These are phyloP conservation scores for Antheraea mylitta DNA, from an alignment of 1,140 invertebrate species.

Conservation along the genomic window DNA sequence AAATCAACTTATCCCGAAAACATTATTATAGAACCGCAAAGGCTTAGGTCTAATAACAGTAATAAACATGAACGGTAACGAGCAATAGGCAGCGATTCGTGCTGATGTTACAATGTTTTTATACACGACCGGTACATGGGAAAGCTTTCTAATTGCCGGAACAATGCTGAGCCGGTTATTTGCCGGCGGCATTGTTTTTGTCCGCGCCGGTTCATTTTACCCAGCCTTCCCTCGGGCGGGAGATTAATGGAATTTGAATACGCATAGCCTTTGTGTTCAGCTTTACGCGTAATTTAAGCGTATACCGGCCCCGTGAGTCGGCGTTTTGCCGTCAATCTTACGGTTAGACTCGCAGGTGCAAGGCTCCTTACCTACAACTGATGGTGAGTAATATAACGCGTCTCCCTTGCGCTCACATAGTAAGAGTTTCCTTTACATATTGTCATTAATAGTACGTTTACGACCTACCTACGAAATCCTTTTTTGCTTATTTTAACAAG, in stretches of 20 bases:
- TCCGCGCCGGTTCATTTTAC: slow-evolving; percentile 75
- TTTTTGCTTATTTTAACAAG: neutral
- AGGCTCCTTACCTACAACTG: slow-evolving; percentile 46
- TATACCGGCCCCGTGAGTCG: slow-evolving; percentile 67
- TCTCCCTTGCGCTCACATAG: slow-evolving; percentile 29
- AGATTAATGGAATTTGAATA: slow-evolving; percentile 79
- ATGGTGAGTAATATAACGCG: slow-evolving; percentile 51
- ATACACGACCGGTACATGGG: slow-evolving; percentile 76
- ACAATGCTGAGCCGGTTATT: slow-evolving; percentile 78
- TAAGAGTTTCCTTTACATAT: neutral
- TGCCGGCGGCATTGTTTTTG: slow-evolving; percentile 77
- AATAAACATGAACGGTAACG: slow-evolving; percentile 77
- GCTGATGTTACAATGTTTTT: slow-evolving; percentile 78
- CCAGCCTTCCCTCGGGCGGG: slow-evolving; percentile 64
- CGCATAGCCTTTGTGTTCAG: slow-evolving; percentile 76
- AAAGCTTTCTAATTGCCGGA: slow-evolving; percentile 79
- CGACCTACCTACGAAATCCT: neutral
- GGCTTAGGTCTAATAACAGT: slow-evolving; percentile 75
- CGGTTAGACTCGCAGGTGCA: slow-evolving; percentile 57
- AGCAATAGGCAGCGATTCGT: slow-evolving; percentile 77
- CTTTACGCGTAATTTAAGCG: slow-evolving; percentile 77
- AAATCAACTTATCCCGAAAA: slow-evolving; percentile 49
- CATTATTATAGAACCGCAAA: slow-evolving; percentile 64
- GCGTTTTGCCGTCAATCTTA: slow-evolving; percentile 63
- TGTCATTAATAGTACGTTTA: slow-evolving; percentile 24